phyloP scores from a whole-genome alignment of 1,140 invertebrate genomes.

The Procambarus virginalis region DNA sequence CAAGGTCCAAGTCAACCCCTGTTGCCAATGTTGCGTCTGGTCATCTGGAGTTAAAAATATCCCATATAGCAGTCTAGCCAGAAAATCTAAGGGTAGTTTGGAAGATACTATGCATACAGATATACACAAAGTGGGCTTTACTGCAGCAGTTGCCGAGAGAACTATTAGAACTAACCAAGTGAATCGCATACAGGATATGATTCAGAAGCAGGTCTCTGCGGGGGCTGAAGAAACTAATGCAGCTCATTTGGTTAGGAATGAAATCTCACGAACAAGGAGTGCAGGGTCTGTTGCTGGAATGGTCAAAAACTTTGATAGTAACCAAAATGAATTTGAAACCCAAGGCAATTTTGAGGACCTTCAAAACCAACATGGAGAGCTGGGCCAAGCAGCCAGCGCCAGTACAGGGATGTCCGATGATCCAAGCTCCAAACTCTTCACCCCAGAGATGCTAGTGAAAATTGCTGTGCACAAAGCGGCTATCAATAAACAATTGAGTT shows the following conservation, averaged over 20 bases:
- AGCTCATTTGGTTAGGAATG: not conserved
- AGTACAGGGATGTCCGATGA: conserved; percentile 12
- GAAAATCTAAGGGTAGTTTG: not conserved
- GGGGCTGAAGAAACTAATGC: not conserved
- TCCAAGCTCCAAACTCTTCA: conserved; percentile 32
- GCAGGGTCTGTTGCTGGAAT: conserved; percentile 29
- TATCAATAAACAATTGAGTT: conserved; percentile 74
- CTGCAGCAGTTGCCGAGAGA: conserved; percentile 12
- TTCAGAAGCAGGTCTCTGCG: not conserved
- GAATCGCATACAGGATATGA: conserved; percentile 12
- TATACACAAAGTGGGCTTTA: not conserved
- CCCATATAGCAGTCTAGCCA: not conserved
- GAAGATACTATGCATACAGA: conserved; percentile 5
- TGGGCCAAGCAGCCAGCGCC: not conserved
- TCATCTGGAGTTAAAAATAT: not conserved
- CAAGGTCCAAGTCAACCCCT: conserved; percentile 65
- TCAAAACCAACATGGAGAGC: not conserved
- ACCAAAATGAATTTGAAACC: not conserved
- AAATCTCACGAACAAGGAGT: conserved; percentile 32
- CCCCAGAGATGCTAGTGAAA: conserved; percentile 73
- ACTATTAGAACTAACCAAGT: conserved; percentile 37
- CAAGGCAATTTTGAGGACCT: not conserved
- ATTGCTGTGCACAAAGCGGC: conserved; percentile 75
- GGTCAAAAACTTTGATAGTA: not conserved
- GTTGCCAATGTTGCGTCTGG: conserved; percentile 35